Conservation (phyloP, 1,140 invertebrate genomes). For the Macrostomum lignano region DNA sequence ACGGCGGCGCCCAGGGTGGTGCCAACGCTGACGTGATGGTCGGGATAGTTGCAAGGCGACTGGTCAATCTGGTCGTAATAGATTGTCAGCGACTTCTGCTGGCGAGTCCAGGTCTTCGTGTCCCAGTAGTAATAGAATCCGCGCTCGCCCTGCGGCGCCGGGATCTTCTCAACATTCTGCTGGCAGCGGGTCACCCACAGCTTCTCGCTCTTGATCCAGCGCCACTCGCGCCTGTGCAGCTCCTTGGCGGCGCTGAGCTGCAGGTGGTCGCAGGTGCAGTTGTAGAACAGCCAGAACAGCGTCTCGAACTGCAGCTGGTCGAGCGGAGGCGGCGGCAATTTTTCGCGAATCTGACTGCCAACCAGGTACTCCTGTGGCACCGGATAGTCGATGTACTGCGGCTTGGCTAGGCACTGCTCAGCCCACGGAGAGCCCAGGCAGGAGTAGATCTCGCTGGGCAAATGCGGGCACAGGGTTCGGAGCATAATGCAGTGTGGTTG, state of each 20-base stretch:
- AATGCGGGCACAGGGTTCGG: too few relatives aligned
- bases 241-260: constrained; percentile 3
- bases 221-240: constrained; percentile 1
- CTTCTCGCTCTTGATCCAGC: background rate
- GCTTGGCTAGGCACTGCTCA: background rate
- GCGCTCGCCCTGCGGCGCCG: too few relatives aligned
- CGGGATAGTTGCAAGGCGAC: too few relatives aligned
- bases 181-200: constrained; percentile 1
- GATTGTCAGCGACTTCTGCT: too few relatives aligned
- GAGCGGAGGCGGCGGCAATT: background rate
- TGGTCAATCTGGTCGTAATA: too few relatives aligned
- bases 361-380: constrained; percentile 5
- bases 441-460: constrained; percentile 3
- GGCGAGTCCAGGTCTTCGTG: too few relatives aligned
- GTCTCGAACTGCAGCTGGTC: constrained; percentile 2
- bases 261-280: constrained; percentile 1
- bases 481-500: too few relatives aligned
- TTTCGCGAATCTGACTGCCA: background rate
- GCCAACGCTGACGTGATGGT: too few relatives aligned
- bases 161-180: too few relatives aligned
- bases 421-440: constrained; percentile 1
- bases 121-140: background rate
- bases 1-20: too few relatives aligned
- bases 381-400: constrained; percentile 6
- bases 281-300: constrained; percentile 6